phyloP scores from a whole-genome alignment of 1,140 invertebrate species.

The Rhagoletis pomonella region DNA sequence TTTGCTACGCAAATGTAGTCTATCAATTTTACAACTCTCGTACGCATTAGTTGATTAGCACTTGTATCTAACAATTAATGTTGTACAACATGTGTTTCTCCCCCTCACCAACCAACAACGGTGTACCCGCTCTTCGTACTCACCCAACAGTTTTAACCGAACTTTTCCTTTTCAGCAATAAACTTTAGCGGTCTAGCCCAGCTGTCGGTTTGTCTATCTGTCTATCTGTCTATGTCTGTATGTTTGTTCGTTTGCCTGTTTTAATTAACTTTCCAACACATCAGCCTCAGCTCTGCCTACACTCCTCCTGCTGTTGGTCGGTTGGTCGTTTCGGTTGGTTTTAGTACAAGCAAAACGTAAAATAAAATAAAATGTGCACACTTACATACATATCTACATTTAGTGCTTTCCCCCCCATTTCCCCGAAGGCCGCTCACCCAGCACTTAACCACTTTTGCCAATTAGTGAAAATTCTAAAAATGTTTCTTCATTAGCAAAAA shows the following conservation, averaged over 20 bases:
- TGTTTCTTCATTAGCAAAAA: constrained; percentile 72
- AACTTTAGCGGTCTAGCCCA: not conserved
- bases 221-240: too few species aligned
- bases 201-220: not conserved
- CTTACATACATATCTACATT: not conserved
- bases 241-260: not conserved
- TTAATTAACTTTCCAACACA: constrained; percentile 42
- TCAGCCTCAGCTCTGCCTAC: not conserved
- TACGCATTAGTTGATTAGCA: too few species aligned
- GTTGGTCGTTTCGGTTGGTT: too few species aligned
- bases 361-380: not conserved
- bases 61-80: too few species aligned
- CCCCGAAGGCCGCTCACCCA: constrained; percentile 5
- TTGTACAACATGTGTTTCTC: too few species aligned
- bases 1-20: not conserved
- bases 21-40: too few species aligned
- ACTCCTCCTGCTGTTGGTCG: not conserved
- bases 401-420: not conserved
- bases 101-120: too few species aligned
- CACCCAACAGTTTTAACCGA: not conserved
- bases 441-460: constrained; percentile 58
- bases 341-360: not conserved
- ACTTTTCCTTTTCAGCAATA: not conserved
- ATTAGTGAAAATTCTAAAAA: constrained; percentile 59
- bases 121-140: too few species aligned